These are phyloP conservation scores for Boulengeromyrus knoepffleri DNA, from an alignment of 2,113 vertebrate species.

Conservation along the genomic window DNA sequence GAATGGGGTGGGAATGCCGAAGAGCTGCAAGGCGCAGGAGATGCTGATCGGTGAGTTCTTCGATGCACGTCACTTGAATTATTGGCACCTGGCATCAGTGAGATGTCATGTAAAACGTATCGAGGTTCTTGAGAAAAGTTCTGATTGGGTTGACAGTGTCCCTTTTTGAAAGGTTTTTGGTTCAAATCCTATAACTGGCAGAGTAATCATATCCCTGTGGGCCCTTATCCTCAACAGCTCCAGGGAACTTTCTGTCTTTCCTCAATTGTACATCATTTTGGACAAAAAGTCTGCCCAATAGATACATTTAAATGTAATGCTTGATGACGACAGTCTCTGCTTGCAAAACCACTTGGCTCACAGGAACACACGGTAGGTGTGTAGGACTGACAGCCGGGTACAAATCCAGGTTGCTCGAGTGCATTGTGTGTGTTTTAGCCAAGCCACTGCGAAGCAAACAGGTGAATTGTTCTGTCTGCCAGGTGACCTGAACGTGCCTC, in stretches of 20 bases:
- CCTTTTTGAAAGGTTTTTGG: not conserved
- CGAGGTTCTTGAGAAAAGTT: not conserved
- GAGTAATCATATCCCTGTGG: not conserved
- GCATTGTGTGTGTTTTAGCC: not conserved
- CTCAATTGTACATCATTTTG: not conserved
- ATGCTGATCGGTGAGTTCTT: conserved; percentile 74
- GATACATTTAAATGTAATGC: not conserved
- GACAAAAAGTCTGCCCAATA: not conserved
- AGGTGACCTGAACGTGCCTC: conserved; percentile 78
- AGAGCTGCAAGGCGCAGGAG: conserved; percentile 61
- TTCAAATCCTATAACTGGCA: not conserved
- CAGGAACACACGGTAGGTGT: not conserved
- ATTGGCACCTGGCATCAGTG: not conserved
- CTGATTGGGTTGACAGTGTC: not conserved
- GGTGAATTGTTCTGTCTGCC: conserved; percentile 15
- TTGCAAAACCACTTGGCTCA: not conserved
- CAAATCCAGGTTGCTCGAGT: not conserved
- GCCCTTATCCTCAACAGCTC: not conserved
- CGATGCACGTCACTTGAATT: not conserved
- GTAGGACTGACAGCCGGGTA: not conserved
- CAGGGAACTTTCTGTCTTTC: not conserved
- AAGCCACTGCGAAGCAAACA: not conserved
- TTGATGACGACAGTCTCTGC: not conserved
- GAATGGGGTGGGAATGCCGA: conserved; percentile 63
- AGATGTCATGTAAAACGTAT: not conserved